Evolutionary conservation across 1,140 invertebrate species (phyloP), one percentile per base, ranked within the genome.

Genomic region (Drosophila nebulosa): DNA sequence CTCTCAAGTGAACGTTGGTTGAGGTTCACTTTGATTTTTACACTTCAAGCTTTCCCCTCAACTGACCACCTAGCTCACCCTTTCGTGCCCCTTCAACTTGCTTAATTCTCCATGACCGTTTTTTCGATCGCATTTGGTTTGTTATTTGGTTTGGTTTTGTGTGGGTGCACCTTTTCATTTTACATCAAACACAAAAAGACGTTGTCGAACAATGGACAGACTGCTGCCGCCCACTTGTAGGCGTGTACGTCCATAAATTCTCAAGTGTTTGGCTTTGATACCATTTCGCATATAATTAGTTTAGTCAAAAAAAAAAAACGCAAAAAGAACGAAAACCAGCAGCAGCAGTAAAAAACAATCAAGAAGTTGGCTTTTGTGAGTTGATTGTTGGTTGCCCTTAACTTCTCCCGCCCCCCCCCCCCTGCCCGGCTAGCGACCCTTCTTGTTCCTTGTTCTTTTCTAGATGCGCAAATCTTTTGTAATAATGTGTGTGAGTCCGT

Each of bases 231-330:
- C 52, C 52, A 55, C 52, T 55, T 55, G 52, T 55, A 18, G 52
- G 52, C 52, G 52, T 55, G 52, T 55, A 55, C 16, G 52, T 22
- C 24, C 52, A 55, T 55, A 55, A 55, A 55, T 55, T 55, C 26
- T 55, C 52, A 55, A 55, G 52, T 55, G 52, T 55, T 55, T 30
- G 52, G 52, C 52, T 55, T 55, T 55, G 52, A 55, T 55, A 16
- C 16, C 52, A 30, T 26, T 26, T 55, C 26, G 26, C 52, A 10
- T 30, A 32, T 55, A 55, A 55, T 55, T 55, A 55, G 52, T 55
- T 55, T 55, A 55, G 52, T 55, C 52, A 55, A 55, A 55, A 46
- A 46, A 21, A 21, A 21, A 21, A 46, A 46, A n/a, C n/a, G n/a
- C n/a, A 21, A 46, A 46, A 46, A 46, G 9, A 16, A 39, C 0